Conservation (phyloP, 2,888 invertebrate genomes). For the Spodoptera exigua region DNA sequence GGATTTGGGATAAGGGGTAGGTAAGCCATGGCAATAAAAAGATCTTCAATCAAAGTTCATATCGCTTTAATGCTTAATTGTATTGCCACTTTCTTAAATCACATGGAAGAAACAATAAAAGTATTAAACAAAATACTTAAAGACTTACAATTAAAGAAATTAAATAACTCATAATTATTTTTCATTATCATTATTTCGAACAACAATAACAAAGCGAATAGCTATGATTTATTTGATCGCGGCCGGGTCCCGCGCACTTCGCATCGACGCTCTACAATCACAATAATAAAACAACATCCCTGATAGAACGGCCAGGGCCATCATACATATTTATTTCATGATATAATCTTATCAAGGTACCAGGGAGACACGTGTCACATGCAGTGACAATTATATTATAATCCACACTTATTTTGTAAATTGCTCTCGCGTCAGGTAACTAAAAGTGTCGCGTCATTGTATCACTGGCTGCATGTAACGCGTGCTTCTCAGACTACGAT, state of each 20-base stretch:
- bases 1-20: no score
- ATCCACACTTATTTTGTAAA: neutral
- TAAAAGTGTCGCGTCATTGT: conserved; percentile 15
- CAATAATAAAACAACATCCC: conserved; percentile 46
- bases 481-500: conserved; percentile 8
- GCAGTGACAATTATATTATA: conserved; percentile 14
- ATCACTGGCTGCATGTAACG: conserved; percentile 33
- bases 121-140: conserved; percentile 81
- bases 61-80: conserved; percentile 78
- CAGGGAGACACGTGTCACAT: conserved; percentile 32
- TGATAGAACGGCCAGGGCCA: conserved; percentile 19
- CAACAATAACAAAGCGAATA: conserved; percentile 86
- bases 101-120: conserved; percentile 85
- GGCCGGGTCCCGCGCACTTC: conserved; percentile 23
- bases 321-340: conserved; percentile 19
- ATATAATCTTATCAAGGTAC: conserved; percentile 13
- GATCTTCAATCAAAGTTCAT: conserved; percentile 59
- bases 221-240: conserved; percentile 60
- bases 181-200: conserved; percentile 69
- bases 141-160: conserved; percentile 80
- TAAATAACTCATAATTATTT: conserved; percentile 78
- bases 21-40: conserved; percentile 23
- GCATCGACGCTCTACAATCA: conserved; percentile 26
- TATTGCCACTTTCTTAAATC: conserved; percentile 87
- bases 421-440: conserved; percentile 29